phyloP scores from a whole-genome alignment of 2,113 vertebrate species.

The Periophthalmodon schlosseri region DNA sequence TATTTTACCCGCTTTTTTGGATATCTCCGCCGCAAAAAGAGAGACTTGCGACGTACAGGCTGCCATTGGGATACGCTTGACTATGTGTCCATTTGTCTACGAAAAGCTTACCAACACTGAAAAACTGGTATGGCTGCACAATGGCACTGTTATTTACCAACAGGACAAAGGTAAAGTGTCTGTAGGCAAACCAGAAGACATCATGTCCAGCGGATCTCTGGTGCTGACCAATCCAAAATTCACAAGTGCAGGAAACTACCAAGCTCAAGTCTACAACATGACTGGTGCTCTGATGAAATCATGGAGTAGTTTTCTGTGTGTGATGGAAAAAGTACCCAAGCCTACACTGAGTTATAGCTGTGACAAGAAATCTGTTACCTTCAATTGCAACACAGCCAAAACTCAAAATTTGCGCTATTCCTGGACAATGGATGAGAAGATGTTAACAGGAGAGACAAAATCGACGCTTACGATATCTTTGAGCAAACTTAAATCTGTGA shows the following conservation, averaged over 20 bases:
- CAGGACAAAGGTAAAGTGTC: constrained; percentile 3
- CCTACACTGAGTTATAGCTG: constrained; percentile 53
- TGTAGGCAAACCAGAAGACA: constrained; percentile 42
- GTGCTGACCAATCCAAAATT: constrained; percentile 38
- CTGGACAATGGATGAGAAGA: constrained; percentile 44
- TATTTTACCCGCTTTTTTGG: constrained; percentile 18
- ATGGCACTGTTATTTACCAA: constrained; percentile 34
- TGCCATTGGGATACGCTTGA: constrained; percentile 34
- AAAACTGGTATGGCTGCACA: constrained; percentile 58
- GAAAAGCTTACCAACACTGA: constrained; percentile 21
- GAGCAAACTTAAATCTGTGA: constrained; percentile 15
- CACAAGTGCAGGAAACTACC: constrained; percentile 48
- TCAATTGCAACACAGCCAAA: constrained; percentile 39
- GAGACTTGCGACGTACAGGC: constrained; percentile 39
- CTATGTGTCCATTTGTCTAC: constrained; percentile 30
- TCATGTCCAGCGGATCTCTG: constrained; percentile 47
- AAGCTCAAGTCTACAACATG: neutral
- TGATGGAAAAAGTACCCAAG: constrained; percentile 53
- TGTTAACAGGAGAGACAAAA: constrained; percentile 29
- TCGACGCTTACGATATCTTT: constrained; percentile 48
- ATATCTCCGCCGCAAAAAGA: constrained; percentile 22
- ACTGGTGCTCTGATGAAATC: neutral
- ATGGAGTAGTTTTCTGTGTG: constrained; percentile 36
- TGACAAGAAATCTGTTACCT: constrained; percentile 36
- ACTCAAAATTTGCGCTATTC: constrained; percentile 40